Conservation (phyloP, 2,113 vertebrate species). For the Micronycteris hirsuta region DNA sequence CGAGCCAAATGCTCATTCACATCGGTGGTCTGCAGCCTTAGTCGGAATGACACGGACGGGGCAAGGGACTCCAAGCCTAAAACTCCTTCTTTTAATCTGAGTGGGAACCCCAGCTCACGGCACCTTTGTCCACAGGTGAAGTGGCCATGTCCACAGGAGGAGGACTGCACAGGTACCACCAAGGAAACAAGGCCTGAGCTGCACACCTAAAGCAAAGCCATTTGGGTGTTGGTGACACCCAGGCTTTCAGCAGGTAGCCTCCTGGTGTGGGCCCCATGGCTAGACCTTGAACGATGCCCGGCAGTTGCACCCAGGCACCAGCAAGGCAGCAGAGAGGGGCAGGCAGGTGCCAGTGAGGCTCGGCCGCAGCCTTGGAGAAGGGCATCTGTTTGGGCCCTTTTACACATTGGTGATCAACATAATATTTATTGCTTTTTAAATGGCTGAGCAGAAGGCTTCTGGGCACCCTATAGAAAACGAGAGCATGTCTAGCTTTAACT, state of each 20-base stretch:
- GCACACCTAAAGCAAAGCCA: background rate
- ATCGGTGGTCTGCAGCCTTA: background rate
- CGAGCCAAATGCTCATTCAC: background rate
- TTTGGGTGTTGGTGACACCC: fast-evolving
- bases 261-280: fast-evolving
- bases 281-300: background rate
- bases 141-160: background rate
- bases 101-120: background rate
- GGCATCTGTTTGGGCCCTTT: background rate
- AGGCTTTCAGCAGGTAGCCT: background rate
- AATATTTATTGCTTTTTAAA: background rate
- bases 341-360: background rate
- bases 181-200: background rate
- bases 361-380: background rate
- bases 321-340: background rate
- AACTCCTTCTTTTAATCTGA: background rate
- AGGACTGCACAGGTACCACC: background rate
- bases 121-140: background rate
- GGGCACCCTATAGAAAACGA: background rate
- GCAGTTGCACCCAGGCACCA: background rate
- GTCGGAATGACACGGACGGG: background rate
- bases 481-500: background rate
- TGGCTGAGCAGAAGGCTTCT: background rate
- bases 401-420: background rate
- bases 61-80: background rate